Evolutionary conservation across 2,113 vertebrate species (phyloP).

Genomic region (Saccopteryx bilineata): DNA sequence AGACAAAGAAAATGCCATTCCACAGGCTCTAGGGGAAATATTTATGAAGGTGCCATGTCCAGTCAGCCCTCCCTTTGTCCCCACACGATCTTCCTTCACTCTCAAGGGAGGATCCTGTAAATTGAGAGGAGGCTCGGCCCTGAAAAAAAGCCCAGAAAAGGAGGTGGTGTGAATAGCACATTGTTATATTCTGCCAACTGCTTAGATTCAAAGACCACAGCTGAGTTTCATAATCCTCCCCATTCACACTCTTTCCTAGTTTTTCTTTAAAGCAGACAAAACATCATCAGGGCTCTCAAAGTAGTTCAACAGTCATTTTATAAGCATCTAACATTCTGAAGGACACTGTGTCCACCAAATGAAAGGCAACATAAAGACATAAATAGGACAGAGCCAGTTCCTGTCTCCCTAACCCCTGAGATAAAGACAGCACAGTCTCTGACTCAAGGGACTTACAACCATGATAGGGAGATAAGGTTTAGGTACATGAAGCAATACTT

Average conservation of each 20-base stretch:
- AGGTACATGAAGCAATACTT: constrained; percentile 62
- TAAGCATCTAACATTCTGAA: constrained; percentile 16
- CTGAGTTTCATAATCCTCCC: constrained; percentile 55
- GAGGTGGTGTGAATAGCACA: not conserved
- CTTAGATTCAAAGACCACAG: not conserved
- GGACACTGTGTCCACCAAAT: not conserved
- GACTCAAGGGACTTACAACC: constrained; percentile 18
- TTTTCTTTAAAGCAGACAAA: constrained; percentile 47
- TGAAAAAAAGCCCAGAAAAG: constrained; percentile 49
- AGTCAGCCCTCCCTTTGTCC: constrained; percentile 28
- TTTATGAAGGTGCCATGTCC: not conserved
- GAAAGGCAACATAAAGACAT: not conserved
- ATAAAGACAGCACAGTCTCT: not conserved
- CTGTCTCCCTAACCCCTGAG: not conserved
- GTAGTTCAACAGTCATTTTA: not conserved
- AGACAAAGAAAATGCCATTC: constrained; percentile 49
- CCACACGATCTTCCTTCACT: constrained; percentile 33
- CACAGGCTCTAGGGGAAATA: constrained; percentile 9
- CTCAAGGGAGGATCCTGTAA: constrained; percentile 14
- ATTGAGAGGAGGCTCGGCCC: constrained; percentile 18
- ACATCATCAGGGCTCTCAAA: not conserved
- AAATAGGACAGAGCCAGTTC: constrained; percentile 29
- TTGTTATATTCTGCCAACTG: constrained; percentile 16
- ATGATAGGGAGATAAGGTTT: constrained; percentile 54
- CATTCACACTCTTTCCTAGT: not conserved